Percentiles rank a stretch among this genome's conserved stretches.
Evolutionary conservation across 1,140 invertebrate genomes (phyloP).

Genomic region (Eulimnadia texana): DNA sequence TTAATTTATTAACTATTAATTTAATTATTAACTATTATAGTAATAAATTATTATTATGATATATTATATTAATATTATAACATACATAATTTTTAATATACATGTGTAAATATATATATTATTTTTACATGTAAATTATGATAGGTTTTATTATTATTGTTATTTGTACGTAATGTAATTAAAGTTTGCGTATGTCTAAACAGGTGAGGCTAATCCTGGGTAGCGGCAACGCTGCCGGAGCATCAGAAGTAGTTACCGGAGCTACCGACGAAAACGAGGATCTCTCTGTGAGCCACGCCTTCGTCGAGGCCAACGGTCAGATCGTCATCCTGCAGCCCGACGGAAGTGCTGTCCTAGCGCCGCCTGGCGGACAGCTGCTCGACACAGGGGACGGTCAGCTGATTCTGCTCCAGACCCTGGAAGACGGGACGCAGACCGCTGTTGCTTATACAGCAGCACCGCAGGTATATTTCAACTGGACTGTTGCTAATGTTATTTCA

Average conservation of each 20-base stretch:
- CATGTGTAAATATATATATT: too few species aligned
- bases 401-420: constrained; percentile 11
- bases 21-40: too few species aligned
- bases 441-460: constrained; percentile 3
- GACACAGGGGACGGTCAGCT: constrained; percentile 12
- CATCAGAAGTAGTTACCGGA: constrained; percentile 1
- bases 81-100: too few species aligned
- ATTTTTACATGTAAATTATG: too few species aligned
- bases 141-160: too few species aligned
- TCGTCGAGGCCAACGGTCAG: constrained; percentile 12
- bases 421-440: constrained; percentile 12
- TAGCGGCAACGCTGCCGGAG: neutral
- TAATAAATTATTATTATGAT: too few species aligned
- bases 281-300: constrained; percentile 6
- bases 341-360: constrained; percentile 12
- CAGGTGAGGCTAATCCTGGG: constrained; percentile 6
- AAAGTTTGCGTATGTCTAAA: neutral
- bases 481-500: too few species aligned
- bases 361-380: constrained; percentile 11
- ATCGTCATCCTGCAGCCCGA: constrained; percentile 14
- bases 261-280: constrained; percentile 11
- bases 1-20: too few species aligned
- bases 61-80: too few species aligned
- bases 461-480: neutral
- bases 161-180: too few species aligned